Percentiles rank a stretch among this genome's conserved stretches.
phyloP scores from a whole-genome alignment of 2,888 invertebrate species.

The Melangyna quadrimaculata region DNA sequence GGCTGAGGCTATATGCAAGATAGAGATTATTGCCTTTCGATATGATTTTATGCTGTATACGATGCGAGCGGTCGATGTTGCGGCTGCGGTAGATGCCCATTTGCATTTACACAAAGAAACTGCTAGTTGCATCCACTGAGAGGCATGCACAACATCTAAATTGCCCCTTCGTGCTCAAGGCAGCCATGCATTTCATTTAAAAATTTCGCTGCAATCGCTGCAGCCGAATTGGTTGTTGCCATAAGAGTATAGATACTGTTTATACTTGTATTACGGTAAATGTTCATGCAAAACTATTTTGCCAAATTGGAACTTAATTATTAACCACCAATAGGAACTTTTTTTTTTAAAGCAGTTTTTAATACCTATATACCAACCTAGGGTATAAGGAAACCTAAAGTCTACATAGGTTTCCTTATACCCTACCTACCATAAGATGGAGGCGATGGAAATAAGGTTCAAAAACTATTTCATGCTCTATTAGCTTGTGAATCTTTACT shows the following conservation, averaged over 20 bases:
- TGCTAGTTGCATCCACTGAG: conserved; percentile 31
- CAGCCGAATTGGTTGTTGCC: conserved; percentile 41
- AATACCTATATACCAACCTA: background rate
- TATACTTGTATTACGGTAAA: conserved; percentile 51
- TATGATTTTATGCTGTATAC: conserved; percentile 31
- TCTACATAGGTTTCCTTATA: background rate
- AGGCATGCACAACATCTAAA: conserved; percentile 37
- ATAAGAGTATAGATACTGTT: background rate
- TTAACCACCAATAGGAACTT: conserved; percentile 10
- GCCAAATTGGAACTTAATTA: conserved; percentile 52
- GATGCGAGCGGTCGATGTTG: background rate
- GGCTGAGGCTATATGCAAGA: conserved; percentile 44
- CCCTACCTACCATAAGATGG: background rate
- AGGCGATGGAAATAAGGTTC: background rate
- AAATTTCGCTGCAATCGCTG: conserved; percentile 27
- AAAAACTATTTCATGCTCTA: background rate
- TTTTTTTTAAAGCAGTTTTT: background rate
- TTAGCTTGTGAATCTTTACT: conserved; percentile 5
- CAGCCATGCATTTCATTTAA: conserved; percentile 67
- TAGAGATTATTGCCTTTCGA: conserved; percentile 68
- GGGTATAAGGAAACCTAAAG: no score
- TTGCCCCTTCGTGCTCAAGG: conserved; percentile 57
- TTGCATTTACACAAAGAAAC: conserved; percentile 60
- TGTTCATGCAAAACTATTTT: conserved; percentile 43
- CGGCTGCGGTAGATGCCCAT: conserved; percentile 14